A percentile compares a stretch with the other conserved stretches of the same genome.
phyloP scores from a whole-genome alignment of 2,113 vertebrate genomes.

The Laticauda laticaudata region DNA sequence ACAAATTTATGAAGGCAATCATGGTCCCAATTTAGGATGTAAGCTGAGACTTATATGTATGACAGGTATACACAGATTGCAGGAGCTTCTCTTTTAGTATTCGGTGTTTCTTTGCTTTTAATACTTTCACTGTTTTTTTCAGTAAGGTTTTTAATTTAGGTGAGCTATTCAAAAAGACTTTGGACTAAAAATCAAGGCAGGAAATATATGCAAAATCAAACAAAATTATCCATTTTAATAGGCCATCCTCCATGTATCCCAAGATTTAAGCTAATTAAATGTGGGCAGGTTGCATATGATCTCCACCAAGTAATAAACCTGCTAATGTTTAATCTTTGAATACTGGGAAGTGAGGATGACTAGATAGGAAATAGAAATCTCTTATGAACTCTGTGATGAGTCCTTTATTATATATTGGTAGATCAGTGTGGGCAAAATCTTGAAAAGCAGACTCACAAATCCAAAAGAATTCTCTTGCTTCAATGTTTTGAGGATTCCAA shows the following conservation, averaged over 20 bases:
- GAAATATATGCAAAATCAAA: neutral
- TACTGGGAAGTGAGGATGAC: neutral
- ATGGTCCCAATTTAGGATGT: too few species aligned
- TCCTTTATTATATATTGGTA: neutral
- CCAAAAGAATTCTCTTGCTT: neutral
- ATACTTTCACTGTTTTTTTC: neutral
- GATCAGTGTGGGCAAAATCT: neutral
- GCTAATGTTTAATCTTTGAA: neutral
- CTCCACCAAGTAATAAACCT: neutral
- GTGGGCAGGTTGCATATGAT: neutral
- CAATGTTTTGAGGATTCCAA: neutral
- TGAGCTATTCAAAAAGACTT: neutral
- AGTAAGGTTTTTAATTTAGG: neutral
- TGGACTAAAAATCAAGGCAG: neutral
- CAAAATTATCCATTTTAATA: neutral
- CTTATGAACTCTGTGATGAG: neutral
- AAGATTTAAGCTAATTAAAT: neutral
- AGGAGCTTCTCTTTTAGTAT: neutral
- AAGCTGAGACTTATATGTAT: too few species aligned
- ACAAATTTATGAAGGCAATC: too few species aligned
- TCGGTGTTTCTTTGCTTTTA: constrained; percentile 39
- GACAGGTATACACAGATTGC: neutral
- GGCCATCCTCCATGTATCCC: neutral
- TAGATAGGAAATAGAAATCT: neutral
- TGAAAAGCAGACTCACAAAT: neutral